Evolutionary conservation across 1,140 invertebrate genomes (phyloP), one percentile per base, ranked within the genome.

Genomic region (Nephila pilipes): DNA sequence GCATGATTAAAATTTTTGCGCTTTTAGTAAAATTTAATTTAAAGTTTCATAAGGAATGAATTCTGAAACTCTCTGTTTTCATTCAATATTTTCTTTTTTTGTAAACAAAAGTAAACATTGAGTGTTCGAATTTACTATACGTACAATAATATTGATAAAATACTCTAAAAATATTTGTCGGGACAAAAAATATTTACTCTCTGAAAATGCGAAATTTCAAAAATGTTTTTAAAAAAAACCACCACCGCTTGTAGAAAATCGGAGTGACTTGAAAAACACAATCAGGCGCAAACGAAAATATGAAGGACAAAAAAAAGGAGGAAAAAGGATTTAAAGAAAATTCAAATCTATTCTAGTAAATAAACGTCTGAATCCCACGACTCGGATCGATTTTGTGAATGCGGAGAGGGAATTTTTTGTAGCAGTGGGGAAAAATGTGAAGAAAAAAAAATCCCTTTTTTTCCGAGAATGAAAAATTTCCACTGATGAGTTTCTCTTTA

Each of bases 281-380:
- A 75, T 75, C 69, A 75, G 36, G 69, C 32, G 32, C 14, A 18
- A 60, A 60, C 18, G 18, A 60, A 75, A 75, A 29, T 32, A 36
- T 25, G 29, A 75, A 36, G 16, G 29, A 5, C n/a, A 29, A 6
- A 75, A 29, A 75, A 32, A 75, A 22, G 25, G 25, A 25, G 12
- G 25, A n/a, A 10, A 1, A 6, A 0, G 14, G 14, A 25, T 60
- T 0, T 69, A 36, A 36, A 75, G 22, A 65, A 65, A 65, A 29
- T 25, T 65, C 63, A 29, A 75, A 75, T 75, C 29, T 75, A 36
- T 75, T 75, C 29, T 75, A 29, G 29, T 32, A 75, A 75, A 75
- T 75, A 75, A 75, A 75, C 29, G 65, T 16, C 29, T 18, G 32
- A 75, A 75, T 75, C 29, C 36, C 69, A 18, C 29, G 25, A 75